phyloP scores from a whole-genome alignment of 2,888 invertebrate species.

The Folsomia candida region DNA sequence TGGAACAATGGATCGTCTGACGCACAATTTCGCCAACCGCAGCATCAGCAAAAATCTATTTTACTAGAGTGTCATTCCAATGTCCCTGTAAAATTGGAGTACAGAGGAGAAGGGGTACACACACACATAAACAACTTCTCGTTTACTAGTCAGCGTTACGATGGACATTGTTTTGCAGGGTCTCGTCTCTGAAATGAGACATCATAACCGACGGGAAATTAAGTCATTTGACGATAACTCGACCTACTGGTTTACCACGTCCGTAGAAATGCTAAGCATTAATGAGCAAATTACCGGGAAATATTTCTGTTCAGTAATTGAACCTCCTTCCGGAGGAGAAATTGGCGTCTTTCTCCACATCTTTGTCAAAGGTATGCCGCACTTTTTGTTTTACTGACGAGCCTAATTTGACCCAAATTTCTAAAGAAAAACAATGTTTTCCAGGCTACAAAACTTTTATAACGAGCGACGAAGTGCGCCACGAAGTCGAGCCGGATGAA shows the following conservation, averaged over 20 bases:
- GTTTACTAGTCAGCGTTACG: too few relatives aligned
- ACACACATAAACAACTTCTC: too few relatives aligned
- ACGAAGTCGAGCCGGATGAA: not conserved
- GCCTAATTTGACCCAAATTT: too few relatives aligned
- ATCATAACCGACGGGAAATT: conserved; percentile 24
- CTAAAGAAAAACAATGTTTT: too few relatives aligned
- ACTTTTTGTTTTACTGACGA: too few relatives aligned
- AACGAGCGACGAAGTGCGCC: not conserved
- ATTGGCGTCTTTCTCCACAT: conserved; percentile 27
- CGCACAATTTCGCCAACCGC: too few relatives aligned
- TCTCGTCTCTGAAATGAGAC: conserved; percentile 23
- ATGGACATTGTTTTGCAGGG: too few relatives aligned
- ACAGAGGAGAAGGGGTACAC: conserved; percentile 35
- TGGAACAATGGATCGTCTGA: too few relatives aligned
- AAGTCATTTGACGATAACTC: conserved; percentile 22
- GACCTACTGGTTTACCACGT: conserved; percentile 25
- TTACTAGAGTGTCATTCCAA: conserved; percentile 36
- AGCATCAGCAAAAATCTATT: too few relatives aligned
- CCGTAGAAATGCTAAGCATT: conserved; percentile 24
- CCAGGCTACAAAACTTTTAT: not conserved
- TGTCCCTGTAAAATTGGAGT: conserved; percentile 37
- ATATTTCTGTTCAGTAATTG: conserved; percentile 30
- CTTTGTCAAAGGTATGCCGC: conserved; percentile 27
- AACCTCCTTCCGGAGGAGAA: conserved; percentile 4
- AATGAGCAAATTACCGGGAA: conserved; percentile 33